These are phyloP conservation scores for Spea multiplicata DNA, from an alignment of 2,113 vertebrate species.

Conservation along the genomic window DNA sequence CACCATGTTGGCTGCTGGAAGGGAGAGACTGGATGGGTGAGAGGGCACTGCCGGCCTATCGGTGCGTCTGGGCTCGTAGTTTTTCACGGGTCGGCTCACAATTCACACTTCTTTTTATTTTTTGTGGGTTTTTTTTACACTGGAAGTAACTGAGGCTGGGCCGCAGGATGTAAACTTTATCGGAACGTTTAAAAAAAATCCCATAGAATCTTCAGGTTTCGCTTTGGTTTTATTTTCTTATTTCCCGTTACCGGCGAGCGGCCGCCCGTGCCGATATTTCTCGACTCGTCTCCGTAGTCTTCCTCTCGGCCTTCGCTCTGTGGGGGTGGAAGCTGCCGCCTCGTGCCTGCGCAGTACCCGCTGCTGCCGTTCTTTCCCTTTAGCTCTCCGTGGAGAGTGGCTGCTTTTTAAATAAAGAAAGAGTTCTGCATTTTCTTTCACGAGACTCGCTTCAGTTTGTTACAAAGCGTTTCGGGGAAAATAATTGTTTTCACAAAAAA, in stretches of 20 bases:
- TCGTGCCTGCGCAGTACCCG: not conserved
- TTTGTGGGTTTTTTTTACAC: conserved; percentile 27
- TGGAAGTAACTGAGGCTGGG: conserved; percentile 43
- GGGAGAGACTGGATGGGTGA: not conserved
- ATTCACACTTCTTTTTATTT: not conserved
- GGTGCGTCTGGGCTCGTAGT: not conserved
- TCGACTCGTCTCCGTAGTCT: conserved; percentile 19
- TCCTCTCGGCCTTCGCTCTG: not conserved
- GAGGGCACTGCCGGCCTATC: too few species aligned
- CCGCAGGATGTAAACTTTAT: conserved; percentile 21
- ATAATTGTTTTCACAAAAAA: too few species aligned
- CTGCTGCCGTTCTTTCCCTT: not conserved
- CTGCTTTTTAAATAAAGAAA: conserved; percentile 21
- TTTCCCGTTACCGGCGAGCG: too few species aligned
- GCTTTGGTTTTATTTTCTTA: conserved; percentile 25
- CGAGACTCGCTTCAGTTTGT: too few species aligned
- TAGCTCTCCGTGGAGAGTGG: conserved; percentile 18
- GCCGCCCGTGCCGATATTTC: not conserved
- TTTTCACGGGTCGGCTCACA: not conserved
- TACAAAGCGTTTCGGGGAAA: too few species aligned
- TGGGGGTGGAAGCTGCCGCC: not conserved
- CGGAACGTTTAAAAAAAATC: not conserved
- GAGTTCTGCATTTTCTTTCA: too few species aligned
- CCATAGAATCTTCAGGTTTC: conserved; percentile 6
- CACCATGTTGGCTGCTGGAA: not conserved